A percentile compares a stretch with the other conserved stretches of the same genome.
Evolutionary conservation across 2,113 vertebrate genomes (phyloP).

Genomic region (Zapus hudsonius): DNA sequence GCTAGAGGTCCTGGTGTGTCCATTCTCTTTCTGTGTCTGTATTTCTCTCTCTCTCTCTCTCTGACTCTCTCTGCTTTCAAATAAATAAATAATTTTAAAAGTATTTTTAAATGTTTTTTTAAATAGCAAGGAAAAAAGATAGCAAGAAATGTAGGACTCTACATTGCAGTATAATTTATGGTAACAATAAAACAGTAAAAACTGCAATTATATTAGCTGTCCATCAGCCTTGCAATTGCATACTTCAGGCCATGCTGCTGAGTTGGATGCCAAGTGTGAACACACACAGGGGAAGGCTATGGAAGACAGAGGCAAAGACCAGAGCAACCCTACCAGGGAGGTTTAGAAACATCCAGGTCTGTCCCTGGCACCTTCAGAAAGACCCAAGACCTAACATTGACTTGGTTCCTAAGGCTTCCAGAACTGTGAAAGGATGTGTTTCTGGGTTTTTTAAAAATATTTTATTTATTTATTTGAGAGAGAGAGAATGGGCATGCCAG

Average conservation of each 20-base stretch:
- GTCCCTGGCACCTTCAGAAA: neutral
- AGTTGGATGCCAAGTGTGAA: accelerated
- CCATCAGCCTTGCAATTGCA: neutral
- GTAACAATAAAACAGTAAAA: neutral
- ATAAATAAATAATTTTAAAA: too few relatives aligned
- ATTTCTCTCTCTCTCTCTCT: too few relatives aligned
- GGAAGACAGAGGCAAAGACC: neutral
- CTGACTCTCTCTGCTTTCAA: too few relatives aligned
- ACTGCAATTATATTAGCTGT: too few relatives aligned
- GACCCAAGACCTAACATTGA: neutral
- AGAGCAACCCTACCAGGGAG: neutral
- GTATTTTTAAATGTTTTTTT: too few relatives aligned
- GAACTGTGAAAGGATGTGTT: too few relatives aligned
- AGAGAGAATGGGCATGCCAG: too few relatives aligned
- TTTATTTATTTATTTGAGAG: too few relatives aligned
- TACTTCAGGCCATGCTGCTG: neutral
- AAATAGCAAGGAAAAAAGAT: too few relatives aligned
- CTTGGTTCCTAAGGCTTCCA: neutral
- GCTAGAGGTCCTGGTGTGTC: too few relatives aligned
- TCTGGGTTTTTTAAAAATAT: too few relatives aligned
- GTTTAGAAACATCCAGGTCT: neutral
- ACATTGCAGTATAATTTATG: neutral
- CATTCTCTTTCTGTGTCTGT: too few relatives aligned
- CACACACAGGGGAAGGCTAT: neutral
- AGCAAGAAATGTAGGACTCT: neutral